A percentile compares a stretch with the other conserved stretches of the same genome.
Evolutionary conservation across 2,113 vertebrate species (phyloP).

Genomic region (Eclectus roratus): DNA sequence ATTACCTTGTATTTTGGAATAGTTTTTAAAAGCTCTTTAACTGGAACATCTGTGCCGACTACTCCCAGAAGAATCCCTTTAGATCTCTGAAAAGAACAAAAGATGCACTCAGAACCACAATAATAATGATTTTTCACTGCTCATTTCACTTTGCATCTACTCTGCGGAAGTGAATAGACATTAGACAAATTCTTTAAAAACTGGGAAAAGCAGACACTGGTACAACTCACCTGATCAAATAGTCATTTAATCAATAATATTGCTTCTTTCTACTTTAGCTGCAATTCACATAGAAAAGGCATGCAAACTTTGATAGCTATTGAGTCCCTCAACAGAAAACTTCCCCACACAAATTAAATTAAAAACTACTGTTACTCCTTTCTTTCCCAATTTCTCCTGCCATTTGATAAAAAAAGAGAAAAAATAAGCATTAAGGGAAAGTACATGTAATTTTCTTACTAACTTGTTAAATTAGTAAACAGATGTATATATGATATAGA

Average conservation of each 20-base stretch:
- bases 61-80: conserved; percentile 95
- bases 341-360: not conserved
- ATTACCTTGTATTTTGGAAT: conserved; percentile 98
- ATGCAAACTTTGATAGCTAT: not conserved
- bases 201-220: not conserved
- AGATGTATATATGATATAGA: not conserved
- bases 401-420: not conserved
- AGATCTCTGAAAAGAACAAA: conserved; percentile 82
- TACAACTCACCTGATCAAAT: not conserved
- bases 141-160: conserved; percentile 5
- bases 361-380: not conserved
- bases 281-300: not conserved
- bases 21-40: conserved; percentile 94
- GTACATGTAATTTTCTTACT: not conserved
- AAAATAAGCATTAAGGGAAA: not conserved
- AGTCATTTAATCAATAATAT: not conserved
- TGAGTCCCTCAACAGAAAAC: not conserved
- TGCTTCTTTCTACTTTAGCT: not conserved
- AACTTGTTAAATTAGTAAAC: not conserved
- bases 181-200: not conserved
- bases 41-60: conserved; percentile 96
- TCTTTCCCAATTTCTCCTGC: not conserved
- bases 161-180: not conserved
- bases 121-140: not conserved
- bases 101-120: not conserved